Evolutionary conservation across 2,888 invertebrate genomes (phyloP).

Genomic region (Xanthorhoe spadicearia): DNA sequence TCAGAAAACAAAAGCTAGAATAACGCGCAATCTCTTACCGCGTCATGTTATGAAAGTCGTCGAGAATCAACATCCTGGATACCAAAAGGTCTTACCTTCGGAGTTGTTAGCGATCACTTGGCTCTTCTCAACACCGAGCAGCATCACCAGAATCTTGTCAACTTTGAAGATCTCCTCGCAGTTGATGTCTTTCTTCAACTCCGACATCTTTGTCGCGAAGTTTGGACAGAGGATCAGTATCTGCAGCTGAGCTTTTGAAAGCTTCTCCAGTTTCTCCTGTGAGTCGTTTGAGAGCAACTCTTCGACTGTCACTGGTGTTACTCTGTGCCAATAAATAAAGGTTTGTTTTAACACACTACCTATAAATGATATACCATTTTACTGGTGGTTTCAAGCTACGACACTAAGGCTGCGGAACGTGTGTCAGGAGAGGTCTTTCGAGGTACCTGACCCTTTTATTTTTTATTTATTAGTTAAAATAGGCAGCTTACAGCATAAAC

Average conservation of each 20-base stretch:
- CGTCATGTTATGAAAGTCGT: too few relatives aligned
- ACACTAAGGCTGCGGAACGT: too few relatives aligned
- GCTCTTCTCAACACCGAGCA: constrained; percentile 91
- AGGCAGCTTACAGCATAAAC: too few relatives aligned
- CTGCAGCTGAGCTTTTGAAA: constrained; percentile 89
- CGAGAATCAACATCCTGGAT: too few relatives aligned
- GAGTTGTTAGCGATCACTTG: constrained; percentile 88
- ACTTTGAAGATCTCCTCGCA: constrained; percentile 86
- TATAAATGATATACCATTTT: too few relatives aligned
- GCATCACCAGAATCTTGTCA: constrained; percentile 91
- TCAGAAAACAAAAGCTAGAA: too few relatives aligned
- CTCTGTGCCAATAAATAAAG: constrained; percentile 75
- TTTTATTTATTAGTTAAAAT: too few relatives aligned
- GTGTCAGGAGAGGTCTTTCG: too few relatives aligned
- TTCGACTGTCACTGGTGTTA: constrained; percentile 90
- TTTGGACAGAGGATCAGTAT: constrained; percentile 92
- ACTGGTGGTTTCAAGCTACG: too few relatives aligned
- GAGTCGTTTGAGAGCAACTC: constrained; percentile 85
- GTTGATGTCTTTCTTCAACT: constrained; percentile 80
- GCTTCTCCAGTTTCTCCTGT: constrained; percentile 80
- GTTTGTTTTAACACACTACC: too few relatives aligned
- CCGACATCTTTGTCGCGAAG: constrained; percentile 86
- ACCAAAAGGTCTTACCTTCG: constrained; percentile 77
- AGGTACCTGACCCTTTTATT: too few relatives aligned
- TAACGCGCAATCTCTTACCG: too few relatives aligned